Conservation (phyloP, 2,888 invertebrate genomes). For the Nephrotoma flavescens region DNA sequence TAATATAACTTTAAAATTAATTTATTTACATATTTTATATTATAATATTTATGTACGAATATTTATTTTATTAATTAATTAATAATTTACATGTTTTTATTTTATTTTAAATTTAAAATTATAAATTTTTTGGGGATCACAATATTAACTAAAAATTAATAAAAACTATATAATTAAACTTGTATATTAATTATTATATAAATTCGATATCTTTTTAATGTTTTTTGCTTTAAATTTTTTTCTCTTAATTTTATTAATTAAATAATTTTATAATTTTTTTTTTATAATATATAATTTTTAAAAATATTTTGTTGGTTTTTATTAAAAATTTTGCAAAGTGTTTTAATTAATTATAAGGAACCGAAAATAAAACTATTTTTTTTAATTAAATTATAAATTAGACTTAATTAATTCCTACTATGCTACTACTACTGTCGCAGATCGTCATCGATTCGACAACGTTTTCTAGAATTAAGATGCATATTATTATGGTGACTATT, state of each 20-base stretch:
- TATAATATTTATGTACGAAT: not conserved
- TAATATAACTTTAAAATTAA: not conserved
- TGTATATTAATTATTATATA: not conserved
- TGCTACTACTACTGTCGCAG: conserved; percentile 21
- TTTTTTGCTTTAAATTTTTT: not conserved
- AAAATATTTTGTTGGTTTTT: conserved; percentile 1
- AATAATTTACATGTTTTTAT: not conserved
- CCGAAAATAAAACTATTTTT: not conserved
- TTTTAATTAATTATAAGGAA: not conserved
- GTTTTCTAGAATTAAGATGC: conserved; percentile 21
- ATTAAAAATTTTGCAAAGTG: not conserved
- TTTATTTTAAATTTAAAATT: not conserved
- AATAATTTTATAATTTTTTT: not conserved
- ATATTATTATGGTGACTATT: not conserved
- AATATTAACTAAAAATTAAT: not conserved
- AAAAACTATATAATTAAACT: not conserved
- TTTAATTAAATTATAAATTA: not conserved
- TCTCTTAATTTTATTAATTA: not conserved
- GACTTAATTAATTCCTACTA: not conserved
- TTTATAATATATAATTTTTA: not conserved
- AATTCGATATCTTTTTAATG: not conserved
- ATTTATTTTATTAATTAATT: not conserved
- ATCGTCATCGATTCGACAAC: conserved; percentile 32
- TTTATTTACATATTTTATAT: not conserved
- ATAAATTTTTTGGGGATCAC: not conserved